Base-by-base conservation (phyloP, 1,140 invertebrate species). In the Frieseomelitta varia region DNA sequence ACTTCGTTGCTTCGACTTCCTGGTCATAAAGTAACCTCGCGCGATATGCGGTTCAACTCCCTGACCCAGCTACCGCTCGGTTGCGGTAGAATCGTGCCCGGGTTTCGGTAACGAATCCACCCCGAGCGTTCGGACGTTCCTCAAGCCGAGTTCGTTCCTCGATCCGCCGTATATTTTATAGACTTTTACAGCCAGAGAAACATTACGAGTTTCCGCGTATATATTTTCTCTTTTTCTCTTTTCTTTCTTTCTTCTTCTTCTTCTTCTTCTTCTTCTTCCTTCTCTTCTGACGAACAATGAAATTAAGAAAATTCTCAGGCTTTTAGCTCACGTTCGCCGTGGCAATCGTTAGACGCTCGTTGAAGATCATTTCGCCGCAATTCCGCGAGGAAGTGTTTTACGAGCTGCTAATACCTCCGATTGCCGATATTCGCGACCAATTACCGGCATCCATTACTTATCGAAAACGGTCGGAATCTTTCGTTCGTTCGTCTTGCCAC, bases 11-110 rank as follows among this genome's bases (percentile, higher is more conserved):
- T 63, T 30, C 72, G 34, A 85, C 71, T 85, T 58, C 61, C 61
- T 78, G 56, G 69, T 86, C 81, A 87, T 90, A 85, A 90, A 90
- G 74, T 85, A 88, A 81, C 65, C 81, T 61, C 74, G 67, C 55
- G 83, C 85, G 82, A 87, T 91, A 83, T 81, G 80, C 77, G 87
- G 71, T 81, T 81, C 78, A 81, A 73, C 85, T 81, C 74, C 81
- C 73, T 72, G 77, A 84, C 82, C 56, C 80, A 81, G 78, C 79
- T 79, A 77, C 83, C 55, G 27, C 69, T 71, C 21, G 68, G 84
- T 81, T 88, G 85, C 85, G 58, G 56, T 47, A n/a, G 71, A 82
- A 89, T 90, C 87, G 87, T 81, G 87, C 79, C 56, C 83, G 30
- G 80, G 72, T 83, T 89, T 85, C 83, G 83, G 85, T 87, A 87